Evolutionary conservation across 2,888 invertebrate genomes (phyloP), one percentile per base, ranked within the genome.

Genomic region (Melipona bicolor): DNA sequence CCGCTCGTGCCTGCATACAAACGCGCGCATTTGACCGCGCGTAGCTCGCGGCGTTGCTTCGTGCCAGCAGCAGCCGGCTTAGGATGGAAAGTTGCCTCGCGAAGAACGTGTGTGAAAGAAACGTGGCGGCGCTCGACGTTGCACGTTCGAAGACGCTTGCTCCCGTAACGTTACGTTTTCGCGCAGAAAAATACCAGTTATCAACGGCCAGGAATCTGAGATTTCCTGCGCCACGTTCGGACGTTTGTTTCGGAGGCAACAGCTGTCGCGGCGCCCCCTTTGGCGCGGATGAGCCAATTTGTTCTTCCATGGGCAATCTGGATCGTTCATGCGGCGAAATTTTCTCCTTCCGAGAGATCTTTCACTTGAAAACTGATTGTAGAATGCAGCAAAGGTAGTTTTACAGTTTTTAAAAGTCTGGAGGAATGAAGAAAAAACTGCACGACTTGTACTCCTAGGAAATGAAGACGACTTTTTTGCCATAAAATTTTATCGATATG

Each of bases 1-100:
- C 49, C 43, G n/a, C 36, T 21, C 72, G 27, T 72, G 50, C 50
- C 77, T 81, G 77, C 82, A 83, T 83, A 73, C 61, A 76, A 81
- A 82, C 83, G 59, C 52, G 62, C 62, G 62, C 72, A 81, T 81
- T 83, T 77, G 76, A 81, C 77, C 56, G 56, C 56, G 56, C 64
- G 77, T 82, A 43, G 69, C 82, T 75, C 32, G 65, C 76, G 69
- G 81, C 79, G 49, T 21, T 68, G 72, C 65, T 76, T 70, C 56
- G 36, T 67, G 70, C 49, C 24, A 36, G 80, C 49, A 62, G 68
- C 73, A 68, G 81, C 70, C 56, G 77, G 62, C 80, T 80, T 64
- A 79, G 59, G 32, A 52, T 43, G n/a, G 77, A 49, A 59, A 61
- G 71, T 67, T 32, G 52, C 27, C 79, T 49, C 19, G 50, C 49